Evolutionary conservation across 1,140 invertebrate species (phyloP).

Genomic region (Ooceraea biroi): DNA sequence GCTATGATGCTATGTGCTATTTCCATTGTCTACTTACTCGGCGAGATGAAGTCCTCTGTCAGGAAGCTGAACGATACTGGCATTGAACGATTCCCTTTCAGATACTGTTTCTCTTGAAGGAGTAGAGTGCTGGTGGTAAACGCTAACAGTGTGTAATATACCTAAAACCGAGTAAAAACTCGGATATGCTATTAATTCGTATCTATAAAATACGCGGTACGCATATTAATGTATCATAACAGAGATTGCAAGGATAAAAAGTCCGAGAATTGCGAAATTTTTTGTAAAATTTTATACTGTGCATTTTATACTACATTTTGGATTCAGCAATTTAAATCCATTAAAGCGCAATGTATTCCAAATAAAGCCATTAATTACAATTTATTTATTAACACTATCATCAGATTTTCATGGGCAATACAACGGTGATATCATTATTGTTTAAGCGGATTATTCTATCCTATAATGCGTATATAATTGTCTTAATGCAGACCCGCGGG

Average conservation of each 20-base stretch:
- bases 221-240: background rate
- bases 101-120: conserved; percentile 84
- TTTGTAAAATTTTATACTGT: background rate
- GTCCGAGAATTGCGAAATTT: background rate
- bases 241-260: background rate
- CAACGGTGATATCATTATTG: background rate
- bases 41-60: conserved; percentile 85
- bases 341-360: conserved; percentile 1
- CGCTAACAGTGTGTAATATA: conserved; percentile 85
- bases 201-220: background rate
- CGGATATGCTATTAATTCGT: background rate
- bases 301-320: background rate
- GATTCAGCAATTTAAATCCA: background rate
- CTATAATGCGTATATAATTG: background rate
- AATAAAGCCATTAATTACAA: background rate
- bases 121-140: conserved; percentile 82
- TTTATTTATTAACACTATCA: conserved; percentile 4
- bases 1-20: background rate
- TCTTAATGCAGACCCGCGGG: background rate
- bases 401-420: background rate
- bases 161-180: conserved; percentile 80
- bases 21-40: conserved; percentile 82
- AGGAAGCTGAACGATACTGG: conserved; percentile 84
- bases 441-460: background rate
- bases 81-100: conserved; percentile 81